Conservation (phyloP, 2,888 invertebrate species). For the Eudasyphora cyanicolor region DNA sequence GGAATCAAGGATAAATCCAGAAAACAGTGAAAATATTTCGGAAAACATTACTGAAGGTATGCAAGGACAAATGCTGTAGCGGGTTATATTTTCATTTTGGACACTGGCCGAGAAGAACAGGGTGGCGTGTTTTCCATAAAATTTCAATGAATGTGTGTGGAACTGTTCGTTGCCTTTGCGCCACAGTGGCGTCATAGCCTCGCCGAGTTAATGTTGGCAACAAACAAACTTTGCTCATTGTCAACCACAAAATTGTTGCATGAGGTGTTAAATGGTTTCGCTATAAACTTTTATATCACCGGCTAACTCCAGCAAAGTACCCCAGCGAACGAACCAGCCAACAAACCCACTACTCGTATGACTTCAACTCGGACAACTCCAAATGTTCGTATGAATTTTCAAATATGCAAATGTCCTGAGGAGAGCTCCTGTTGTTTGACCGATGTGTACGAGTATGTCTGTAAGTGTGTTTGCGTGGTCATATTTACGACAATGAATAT, state of each 20-base stretch:
- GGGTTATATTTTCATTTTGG: slow-evolving; percentile 41
- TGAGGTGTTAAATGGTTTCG: slow-evolving; percentile 77
- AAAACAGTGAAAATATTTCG: slow-evolving; percentile 48
- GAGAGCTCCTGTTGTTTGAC: not conserved
- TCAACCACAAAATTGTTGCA: slow-evolving; percentile 78
- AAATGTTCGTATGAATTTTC: slow-evolving; percentile 26
- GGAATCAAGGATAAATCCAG: slow-evolving; percentile 9
- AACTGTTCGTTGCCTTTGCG: not conserved
- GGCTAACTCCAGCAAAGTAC: not conserved
- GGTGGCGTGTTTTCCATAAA: slow-evolving; percentile 50
- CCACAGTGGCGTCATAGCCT: too few species aligned
- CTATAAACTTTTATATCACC: slow-evolving; percentile 63
- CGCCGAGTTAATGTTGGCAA: not conserved
- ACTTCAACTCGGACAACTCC: not conserved
- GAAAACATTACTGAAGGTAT: slow-evolving; percentile 59
- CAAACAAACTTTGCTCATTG: slow-evolving; percentile 71
- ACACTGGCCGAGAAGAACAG: slow-evolving; percentile 41
- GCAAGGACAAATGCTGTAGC: slow-evolving; percentile 10
- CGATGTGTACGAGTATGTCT: too few species aligned
- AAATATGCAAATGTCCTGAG: slow-evolving; percentile 21
- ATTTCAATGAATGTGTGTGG: not conserved
- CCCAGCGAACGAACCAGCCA: too few species aligned
- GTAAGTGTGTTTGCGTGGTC: slow-evolving; percentile 32
- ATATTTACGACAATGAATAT: slow-evolving; percentile 45
- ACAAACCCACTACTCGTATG: too few species aligned